phyloP scores from a whole-genome alignment of 92 coral and sea anemone species.

The Meandrina meandrites region DNA sequence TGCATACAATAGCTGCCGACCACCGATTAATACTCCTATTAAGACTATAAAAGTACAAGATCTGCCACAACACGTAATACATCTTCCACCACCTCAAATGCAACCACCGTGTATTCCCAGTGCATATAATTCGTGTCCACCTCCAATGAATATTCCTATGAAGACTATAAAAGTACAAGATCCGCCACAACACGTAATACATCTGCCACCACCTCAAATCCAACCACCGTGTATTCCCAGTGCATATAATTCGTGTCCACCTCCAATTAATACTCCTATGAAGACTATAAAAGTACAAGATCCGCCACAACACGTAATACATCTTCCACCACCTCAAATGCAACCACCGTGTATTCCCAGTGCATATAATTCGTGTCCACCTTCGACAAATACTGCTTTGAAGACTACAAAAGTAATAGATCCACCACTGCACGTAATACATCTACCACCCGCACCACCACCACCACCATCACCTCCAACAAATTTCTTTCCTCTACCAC shows the following conservation, averaged over 20 bases:
- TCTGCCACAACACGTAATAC: slow-evolving; percentile 31
- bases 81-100: slow-evolving; percentile 26
- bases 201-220: slow-evolving; percentile 22
- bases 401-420: not conserved
- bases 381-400: not conserved
- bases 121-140: slow-evolving; percentile 35
- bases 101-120: slow-evolving; percentile 55
- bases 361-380: slow-evolving; percentile 35
- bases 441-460: not conserved
- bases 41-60: slow-evolving; percentile 10
- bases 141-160: not conserved
- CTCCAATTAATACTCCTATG: not conserved
- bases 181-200: slow-evolving; percentile 33
- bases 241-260: slow-evolving; percentile 38
- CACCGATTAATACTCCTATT: not conserved
- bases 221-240: slow-evolving; percentile 60
- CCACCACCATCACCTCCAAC: slow-evolving; percentile 16
- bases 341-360: slow-evolving; percentile 55
- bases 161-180: not conserved
- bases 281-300: not conserved
- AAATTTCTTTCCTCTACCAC: not conserved
- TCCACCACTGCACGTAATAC: not conserved
- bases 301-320: slow-evolving; percentile 28
- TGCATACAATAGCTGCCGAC: slow-evolving; percentile 40
- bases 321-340: slow-evolving; percentile 26